Conservation (phyloP, 2,113 vertebrate species). For the Cygnus buccinator region DNA sequence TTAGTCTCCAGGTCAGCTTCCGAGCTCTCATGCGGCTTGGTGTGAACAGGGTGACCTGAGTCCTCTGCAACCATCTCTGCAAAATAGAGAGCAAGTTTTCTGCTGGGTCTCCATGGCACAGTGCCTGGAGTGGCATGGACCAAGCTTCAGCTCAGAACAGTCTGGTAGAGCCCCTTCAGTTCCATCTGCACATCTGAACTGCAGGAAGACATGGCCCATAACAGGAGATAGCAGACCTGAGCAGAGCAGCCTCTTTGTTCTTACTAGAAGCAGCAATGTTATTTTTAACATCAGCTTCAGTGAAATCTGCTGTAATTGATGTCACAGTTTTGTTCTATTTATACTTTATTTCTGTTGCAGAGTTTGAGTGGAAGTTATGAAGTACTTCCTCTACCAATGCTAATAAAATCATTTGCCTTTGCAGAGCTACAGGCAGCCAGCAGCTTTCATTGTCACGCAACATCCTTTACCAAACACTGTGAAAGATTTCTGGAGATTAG, state of each 20-base stretch:
- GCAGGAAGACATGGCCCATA: not conserved
- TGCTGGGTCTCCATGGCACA: not conserved
- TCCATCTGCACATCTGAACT: accelerated
- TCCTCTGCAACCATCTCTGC: not conserved
- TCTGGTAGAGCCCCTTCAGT: not conserved
- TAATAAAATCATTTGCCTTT: conserved; percentile 40
- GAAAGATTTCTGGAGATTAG: conserved; percentile 99
- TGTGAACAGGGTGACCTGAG: not conserved
- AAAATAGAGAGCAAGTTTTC: not conserved
- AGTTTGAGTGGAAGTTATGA: not conserved
- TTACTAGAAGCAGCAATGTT: not conserved
- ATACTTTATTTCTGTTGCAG: not conserved
- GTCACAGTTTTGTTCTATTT: not conserved
- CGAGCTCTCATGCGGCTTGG: not conserved
- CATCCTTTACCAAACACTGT: conserved; percentile 97
- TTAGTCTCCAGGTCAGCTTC: not conserved
- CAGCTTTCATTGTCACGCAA: conserved; percentile 97
- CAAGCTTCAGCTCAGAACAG: not conserved
- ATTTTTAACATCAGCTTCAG: not conserved
- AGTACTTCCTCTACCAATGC: not conserved
- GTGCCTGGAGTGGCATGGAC: not conserved
- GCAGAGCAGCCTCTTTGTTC: not conserved
- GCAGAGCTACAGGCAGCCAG: conserved; percentile 98
- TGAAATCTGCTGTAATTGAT: not conserved
- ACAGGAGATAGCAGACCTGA: not conserved